Conservation (phyloP, 2,888 invertebrate genomes). For the Mamestra brassicae region DNA sequence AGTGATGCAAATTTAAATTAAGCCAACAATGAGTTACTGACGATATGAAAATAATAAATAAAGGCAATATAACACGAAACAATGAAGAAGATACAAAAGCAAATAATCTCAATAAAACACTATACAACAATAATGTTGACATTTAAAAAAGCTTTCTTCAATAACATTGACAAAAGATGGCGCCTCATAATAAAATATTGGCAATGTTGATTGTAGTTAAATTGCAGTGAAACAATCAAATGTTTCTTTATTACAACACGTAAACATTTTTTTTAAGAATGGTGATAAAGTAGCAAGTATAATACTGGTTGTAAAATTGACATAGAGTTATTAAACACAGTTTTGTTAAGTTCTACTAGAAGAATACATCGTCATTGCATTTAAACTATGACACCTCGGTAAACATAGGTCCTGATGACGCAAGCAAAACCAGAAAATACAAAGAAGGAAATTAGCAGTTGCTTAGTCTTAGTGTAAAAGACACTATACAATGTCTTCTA, state of each 20-base stretch:
- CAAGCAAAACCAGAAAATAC: background rate
- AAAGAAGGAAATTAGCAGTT: background rate
- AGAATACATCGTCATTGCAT: background rate
- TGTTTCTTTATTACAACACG: background rate
- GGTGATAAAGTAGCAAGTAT: background rate
- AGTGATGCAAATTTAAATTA: background rate
- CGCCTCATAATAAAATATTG: conserved; percentile 39
- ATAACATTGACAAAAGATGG: conserved; percentile 24
- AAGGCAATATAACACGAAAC: conserved; percentile 2
- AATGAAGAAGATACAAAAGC: conserved; percentile 4
- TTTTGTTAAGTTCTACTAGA: background rate
- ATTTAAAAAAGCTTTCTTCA: conserved; percentile 13
- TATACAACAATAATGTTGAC: background rate
- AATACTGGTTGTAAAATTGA: background rate
- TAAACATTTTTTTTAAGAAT: background rate
- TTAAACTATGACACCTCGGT: background rate
- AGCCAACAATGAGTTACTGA: background rate
- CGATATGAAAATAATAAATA: conserved; percentile 2
- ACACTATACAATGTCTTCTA: background rate
- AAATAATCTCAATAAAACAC: conserved; percentile 16
- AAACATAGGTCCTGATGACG: background rate
- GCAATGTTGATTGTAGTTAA: conserved; percentile 34
- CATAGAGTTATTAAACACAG: no score
- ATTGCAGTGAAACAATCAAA: conserved; percentile 25
- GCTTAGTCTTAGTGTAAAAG: background rate